phyloP scores from a whole-genome alignment of 2,888 invertebrate genomes.

The Hypena proboscidalis region DNA sequence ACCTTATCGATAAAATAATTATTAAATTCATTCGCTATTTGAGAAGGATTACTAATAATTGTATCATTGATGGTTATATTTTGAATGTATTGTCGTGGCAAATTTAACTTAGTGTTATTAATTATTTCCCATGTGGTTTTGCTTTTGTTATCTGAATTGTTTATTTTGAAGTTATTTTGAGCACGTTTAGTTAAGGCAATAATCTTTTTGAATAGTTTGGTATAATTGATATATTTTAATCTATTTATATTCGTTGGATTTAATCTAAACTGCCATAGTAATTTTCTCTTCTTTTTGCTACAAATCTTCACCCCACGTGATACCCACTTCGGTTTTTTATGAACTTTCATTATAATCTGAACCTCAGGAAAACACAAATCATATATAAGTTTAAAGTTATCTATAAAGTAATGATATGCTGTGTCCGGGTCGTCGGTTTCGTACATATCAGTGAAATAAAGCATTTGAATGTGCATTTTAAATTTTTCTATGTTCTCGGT shows the following conservation, averaged over 20 bases:
- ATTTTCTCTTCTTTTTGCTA: neutral
- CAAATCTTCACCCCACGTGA: neutral
- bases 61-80: neutral
- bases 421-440: neutral
- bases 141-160: no score
- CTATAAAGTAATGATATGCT: neutral
- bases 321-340: neutral
- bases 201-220: neutral
- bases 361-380: neutral
- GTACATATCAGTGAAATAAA: neutral
- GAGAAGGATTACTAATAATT: neutral
- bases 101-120: neutral
- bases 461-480: neutral
- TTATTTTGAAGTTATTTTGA: neutral
- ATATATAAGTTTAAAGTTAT: neutral
- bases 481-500: neutral
- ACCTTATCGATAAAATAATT: slow-evolving; percentile 2
- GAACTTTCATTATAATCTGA: no score
- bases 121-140: no score
- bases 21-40: neutral
- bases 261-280: neutral
- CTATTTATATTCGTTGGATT: neutral
- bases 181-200: neutral
- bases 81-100: neutral
- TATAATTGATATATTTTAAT: neutral